A percentile compares a stretch with the other conserved stretches of the same genome.
Conservation (phyloP, 2,888 invertebrate genomes). For the Lasioglossum morio region DNA sequence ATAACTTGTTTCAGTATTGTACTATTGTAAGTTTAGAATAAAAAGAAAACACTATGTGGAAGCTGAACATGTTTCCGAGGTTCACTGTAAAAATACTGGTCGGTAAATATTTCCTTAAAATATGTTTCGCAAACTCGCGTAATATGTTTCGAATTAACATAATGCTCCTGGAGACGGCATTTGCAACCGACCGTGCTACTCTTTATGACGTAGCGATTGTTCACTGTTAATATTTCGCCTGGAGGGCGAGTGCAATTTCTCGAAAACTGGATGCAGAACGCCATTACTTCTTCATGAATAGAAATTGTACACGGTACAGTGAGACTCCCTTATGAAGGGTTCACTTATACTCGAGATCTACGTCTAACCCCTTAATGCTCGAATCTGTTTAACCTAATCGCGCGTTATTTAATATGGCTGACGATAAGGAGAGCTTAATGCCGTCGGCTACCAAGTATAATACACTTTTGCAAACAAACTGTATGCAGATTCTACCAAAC, state of each 20-base stretch:
- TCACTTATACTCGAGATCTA: constrained; percentile 28
- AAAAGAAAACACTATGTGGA: no score
- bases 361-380: constrained; percentile 28
- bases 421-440: background rate
- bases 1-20: no score
- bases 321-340: constrained; percentile 23
- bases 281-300: constrained; percentile 32
- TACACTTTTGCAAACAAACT: constrained; percentile 6
- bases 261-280: background rate
- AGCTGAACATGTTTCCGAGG: no score
- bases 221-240: background rate
- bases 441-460: constrained; percentile 3
- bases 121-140: background rate
- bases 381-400: constrained; percentile 37
- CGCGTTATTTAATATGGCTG: constrained; percentile 9
- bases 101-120: background rate
- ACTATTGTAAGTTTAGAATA: no score
- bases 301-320: constrained; percentile 25
- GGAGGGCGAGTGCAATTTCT: constrained; percentile 3
- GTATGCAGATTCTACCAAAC: background rate
- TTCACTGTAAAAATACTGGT: background rate
- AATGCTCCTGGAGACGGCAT: background rate
- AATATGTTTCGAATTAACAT: constrained; percentile 5
- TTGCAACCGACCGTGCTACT: background rate
- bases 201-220: background rate